Conservation (phyloP, 2,113 vertebrate species). For the Daphoenositta chrysoptera region DNA sequence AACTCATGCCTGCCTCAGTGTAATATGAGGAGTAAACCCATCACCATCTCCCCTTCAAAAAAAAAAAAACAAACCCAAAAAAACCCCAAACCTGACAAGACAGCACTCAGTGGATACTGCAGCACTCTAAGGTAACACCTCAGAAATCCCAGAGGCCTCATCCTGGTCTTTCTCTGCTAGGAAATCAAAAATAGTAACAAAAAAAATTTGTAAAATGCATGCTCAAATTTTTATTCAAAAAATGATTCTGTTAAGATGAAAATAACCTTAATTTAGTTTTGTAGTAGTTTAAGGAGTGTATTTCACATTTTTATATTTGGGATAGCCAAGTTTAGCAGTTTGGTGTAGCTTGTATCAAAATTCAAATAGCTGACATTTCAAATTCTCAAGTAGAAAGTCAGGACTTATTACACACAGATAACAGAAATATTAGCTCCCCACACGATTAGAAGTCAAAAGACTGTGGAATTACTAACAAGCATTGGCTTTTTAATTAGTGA, state of each 20-base stretch:
- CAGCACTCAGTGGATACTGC: not conserved
- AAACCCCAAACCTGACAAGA: not conserved
- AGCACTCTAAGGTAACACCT: not conserved
- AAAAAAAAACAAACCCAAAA: not conserved
- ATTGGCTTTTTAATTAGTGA: not conserved
- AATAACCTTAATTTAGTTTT: not conserved
- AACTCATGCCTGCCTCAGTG: not conserved
- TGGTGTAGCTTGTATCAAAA: not conserved
- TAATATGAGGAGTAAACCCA: not conserved
- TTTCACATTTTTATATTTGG: not conserved
- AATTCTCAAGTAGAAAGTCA: not conserved
- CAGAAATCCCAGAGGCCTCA: not conserved
- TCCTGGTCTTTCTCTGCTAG: not conserved
- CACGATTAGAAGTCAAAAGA: not conserved
- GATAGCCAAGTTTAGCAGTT: not conserved
- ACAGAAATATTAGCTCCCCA: not conserved
- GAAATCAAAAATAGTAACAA: not conserved
- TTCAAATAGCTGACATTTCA: not conserved
- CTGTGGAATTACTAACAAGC: not conserved
- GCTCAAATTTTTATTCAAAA: not conserved
- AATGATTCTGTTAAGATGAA: not conserved
- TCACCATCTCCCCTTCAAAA: not conserved
- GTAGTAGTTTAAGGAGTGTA: not conserved
- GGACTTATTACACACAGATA: not conserved
- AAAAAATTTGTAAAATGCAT: not conserved